These are phyloP conservation scores for Rhea pennata DNA, from an alignment of 2,113 vertebrate species.

Conservation along the genomic window DNA sequence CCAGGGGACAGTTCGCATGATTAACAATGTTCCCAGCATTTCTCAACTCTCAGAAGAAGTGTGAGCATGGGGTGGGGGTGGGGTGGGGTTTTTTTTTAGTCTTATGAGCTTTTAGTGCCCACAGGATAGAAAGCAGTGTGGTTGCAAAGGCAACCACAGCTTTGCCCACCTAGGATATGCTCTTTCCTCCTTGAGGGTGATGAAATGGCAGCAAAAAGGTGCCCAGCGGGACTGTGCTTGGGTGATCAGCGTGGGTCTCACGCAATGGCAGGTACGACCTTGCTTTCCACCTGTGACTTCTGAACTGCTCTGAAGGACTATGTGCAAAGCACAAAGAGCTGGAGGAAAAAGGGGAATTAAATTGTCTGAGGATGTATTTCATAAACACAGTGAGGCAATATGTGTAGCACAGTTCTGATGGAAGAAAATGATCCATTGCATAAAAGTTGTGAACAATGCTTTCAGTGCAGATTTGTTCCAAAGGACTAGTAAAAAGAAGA, in stretches of 20 bases:
- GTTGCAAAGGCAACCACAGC: not conserved
- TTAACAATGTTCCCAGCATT: constrained; percentile 47
- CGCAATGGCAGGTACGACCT: not conserved
- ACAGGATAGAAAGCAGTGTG: constrained; percentile 1
- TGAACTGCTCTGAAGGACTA: not conserved
- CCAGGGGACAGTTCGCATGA: constrained; percentile 46
- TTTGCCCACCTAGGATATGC: not conserved
- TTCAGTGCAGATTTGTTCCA: not conserved
- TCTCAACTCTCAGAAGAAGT: constrained; percentile 27
- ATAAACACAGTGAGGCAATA: not conserved
- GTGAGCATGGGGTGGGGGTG: not conserved
- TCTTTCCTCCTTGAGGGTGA: not conserved
- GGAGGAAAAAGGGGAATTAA: not conserved
- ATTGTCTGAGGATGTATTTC: not conserved
- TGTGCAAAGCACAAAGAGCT: not conserved
- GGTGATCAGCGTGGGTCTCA: not conserved
- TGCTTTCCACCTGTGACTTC: not conserved
- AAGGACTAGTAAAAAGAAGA: not conserved
- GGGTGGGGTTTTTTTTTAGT: not conserved
- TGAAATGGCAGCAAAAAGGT: not conserved
- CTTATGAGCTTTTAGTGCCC: not conserved
- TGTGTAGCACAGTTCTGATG: not conserved
- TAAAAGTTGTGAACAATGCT: not conserved
- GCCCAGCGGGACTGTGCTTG: not conserved
- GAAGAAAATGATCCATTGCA: not conserved